Evolutionary conservation across 2,888 invertebrate genomes (phyloP), one percentile per base, ranked within the genome.

Genomic region (Eulithis testata): DNA sequence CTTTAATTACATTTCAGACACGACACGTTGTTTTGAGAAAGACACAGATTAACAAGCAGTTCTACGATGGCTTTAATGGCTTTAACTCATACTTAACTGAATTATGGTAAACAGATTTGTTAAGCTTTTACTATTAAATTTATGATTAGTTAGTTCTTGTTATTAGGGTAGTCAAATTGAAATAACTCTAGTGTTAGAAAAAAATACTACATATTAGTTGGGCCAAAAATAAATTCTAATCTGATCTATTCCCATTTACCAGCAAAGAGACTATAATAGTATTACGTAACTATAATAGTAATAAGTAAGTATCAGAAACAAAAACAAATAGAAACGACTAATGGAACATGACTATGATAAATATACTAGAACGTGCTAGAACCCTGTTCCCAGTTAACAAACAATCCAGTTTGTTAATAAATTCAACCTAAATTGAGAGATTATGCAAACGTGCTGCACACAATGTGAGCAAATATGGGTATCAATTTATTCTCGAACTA

Each of bases 1-100:
- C 89, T 92, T 91, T 93, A 93, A 93, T 93, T 92, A 92, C 90
- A 88, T 74, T 78, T 81, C 78, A 83, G 85, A 91, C 92, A 93
- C 92, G 92, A 92, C 88, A 88, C 86, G 85, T 87, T 87, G 87
- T 91, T 89, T 91, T 89, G 81, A 90, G 90, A 90, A 90, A 85
- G 45, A 40, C 60, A 63, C 66, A 69, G 65, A 49, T 66, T 69
- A 69, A 27, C 11, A 14, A 52, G 9, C 9, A 71, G 70, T 68
- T 52, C 43, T 12, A 52, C 40, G 36, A 45, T 37, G 45, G 36
- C 51, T 54, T 40, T 8, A 9, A 85, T 11, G 27, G 47, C 43
- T 44, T 55, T 47, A 58, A 51, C 31, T 31, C 12, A 12, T 31
- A 43, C 40, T 31, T 43, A 31, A 11, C 21, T 8, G 14, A 37